Evolutionary conservation across 2,797 vertebrate genomes (phyloP).

Genomic region (Pogoniulus pusillus): DNA sequence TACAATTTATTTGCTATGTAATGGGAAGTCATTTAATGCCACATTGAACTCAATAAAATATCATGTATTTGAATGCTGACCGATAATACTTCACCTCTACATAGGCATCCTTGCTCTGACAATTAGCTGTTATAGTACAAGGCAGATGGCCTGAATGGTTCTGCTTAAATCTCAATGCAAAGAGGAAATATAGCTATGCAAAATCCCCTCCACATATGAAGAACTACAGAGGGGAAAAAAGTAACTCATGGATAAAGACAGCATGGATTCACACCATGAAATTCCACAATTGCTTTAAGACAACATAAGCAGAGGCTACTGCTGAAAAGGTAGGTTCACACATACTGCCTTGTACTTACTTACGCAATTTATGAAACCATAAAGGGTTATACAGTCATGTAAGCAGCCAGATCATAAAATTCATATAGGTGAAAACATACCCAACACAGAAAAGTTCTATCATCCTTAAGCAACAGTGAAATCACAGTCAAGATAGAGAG

Average conservation of each 20-base stretch:
- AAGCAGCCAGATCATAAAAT: background rate
- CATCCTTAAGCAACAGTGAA: background rate
- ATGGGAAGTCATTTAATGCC: background rate
- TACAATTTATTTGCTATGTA: background rate
- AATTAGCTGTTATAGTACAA: background rate
- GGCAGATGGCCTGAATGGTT: background rate
- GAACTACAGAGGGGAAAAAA: no score
- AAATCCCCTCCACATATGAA: background rate
- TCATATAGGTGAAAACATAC: background rate
- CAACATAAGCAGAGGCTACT: background rate
- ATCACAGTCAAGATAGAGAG: background rate
- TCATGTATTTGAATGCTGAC: background rate
- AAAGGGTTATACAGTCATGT: background rate
- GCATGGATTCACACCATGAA: background rate
- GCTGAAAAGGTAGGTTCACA: background rate
- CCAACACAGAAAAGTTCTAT: background rate
- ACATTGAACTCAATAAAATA: background rate
- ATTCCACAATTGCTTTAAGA: background rate
- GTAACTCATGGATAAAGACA: background rate
- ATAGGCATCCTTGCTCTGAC: background rate
- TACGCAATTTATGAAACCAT: background rate
- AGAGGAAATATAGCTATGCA: background rate
- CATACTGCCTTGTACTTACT: accelerated
- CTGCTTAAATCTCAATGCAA: background rate
- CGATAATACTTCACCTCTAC: background rate